A percentile compares a stretch with the other conserved stretches of the same genome.
Evolutionary conservation across 2,888 invertebrate genomes (phyloP).

Genomic region (Agelastica alni): DNA sequence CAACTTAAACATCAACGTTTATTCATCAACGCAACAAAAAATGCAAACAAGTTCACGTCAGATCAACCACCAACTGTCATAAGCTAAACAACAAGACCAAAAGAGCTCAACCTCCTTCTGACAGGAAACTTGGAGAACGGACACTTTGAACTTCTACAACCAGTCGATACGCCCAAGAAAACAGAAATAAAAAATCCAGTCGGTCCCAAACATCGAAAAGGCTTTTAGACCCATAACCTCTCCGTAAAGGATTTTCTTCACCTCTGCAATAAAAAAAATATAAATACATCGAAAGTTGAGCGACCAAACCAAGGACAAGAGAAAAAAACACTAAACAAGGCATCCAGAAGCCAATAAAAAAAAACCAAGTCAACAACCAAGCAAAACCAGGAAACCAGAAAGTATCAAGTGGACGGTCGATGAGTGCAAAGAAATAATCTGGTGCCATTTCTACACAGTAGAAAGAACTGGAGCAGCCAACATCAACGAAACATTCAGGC

Average conservation of each 20-base stretch:
- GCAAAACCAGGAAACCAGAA: no score
- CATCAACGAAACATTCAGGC: neutral
- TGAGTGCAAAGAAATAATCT: no score
- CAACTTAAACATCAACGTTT: neutral
- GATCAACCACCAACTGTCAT: neutral
- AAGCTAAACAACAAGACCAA: neutral
- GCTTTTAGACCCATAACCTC: no score
- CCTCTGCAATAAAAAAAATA: no score
- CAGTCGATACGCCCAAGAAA: no score
- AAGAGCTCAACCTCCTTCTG: slow-evolving; percentile 1
- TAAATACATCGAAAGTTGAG: no score
- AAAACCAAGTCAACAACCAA: no score
- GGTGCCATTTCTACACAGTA: neutral
- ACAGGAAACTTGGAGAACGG: neutral
- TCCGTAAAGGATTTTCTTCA: no score
- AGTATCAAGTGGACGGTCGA: no score
- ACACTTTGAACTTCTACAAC: slow-evolving; percentile 1
- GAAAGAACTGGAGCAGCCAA: no score
- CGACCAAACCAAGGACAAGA: neutral
- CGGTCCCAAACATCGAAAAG: neutral
- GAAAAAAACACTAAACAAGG: no score
- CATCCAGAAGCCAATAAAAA: no score
- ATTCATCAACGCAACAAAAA: neutral
- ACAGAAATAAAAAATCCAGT: neutral
- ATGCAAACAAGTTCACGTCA: neutral